Percentiles rank a stretch among this genome's conserved stretches.
Evolutionary conservation across 2,888 invertebrate genomes (phyloP).

Genomic region (Dermolepida albohirtum): DNA sequence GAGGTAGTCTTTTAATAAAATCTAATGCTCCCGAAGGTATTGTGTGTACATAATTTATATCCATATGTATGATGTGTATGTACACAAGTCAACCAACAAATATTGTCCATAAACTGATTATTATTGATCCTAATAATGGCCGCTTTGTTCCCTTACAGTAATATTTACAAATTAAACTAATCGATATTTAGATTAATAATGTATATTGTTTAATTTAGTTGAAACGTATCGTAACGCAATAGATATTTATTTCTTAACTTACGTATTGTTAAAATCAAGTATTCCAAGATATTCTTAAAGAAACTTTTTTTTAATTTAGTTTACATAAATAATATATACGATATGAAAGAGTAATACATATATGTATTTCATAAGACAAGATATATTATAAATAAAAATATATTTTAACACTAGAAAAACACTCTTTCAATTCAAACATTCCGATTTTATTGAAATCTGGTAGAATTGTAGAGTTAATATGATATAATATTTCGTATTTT

Average conservation of each 20-base stretch:
- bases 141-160: conserved; percentile 22
- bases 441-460: no score
- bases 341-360: no score
- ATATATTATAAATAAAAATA: no score
- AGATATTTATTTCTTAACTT: conserved; percentile 2
- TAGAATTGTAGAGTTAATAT: no score
- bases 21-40: conserved; percentile 30
- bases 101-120: conserved; percentile 37
- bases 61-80: conserved; percentile 29
- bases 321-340: no score
- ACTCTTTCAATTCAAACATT: no score
- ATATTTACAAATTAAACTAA: conserved; percentile 28
- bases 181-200: conserved; percentile 19
- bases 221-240: conserved; percentile 11
- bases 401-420: no score
- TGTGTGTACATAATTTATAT: conserved; percentile 33
- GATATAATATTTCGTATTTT: no score
- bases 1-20: conserved; percentile 27
- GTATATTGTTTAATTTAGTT: conserved; percentile 24
- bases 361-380: no score
- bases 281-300: no score
- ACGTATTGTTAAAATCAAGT: background rate
- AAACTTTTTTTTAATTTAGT: no score
- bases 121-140: conserved; percentile 36
- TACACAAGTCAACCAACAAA: conserved; percentile 28